Evolutionary conservation across 2,888 invertebrate species (phyloP), one percentile per base, ranked within the genome.

Genomic region (Perdita meconis): DNA sequence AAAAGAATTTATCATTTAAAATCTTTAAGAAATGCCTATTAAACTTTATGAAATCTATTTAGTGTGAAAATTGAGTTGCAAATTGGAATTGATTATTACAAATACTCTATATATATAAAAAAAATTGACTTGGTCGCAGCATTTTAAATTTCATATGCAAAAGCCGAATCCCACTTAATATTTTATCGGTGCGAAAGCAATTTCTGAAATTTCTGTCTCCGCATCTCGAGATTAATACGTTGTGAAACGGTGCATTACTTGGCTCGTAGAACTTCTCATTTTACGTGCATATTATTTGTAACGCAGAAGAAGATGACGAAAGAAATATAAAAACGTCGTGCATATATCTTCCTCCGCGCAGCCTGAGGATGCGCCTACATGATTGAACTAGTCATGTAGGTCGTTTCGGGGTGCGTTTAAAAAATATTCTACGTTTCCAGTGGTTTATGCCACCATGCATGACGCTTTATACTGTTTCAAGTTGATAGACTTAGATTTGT

Each of bases 231-330:
- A 40, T 30, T 38, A 40, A 67, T 51, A 36, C 26, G 50, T 50
- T n/a, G 13, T 12, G n/a, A 24, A 3, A 40, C 8, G 40, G 12
- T n/a, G 12, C 22, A 40, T 61, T 68, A 26, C 50, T 61, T 61
- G 30, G 16, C 2, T 51, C 51, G 8, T 34, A 51, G 12, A 30
- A 24, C 61, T 61, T 40, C 51, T 68, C 68, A 61, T 40, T 50
- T 68, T 50, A 1, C 40, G 4, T 51, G 12, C 5, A 22, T 38
- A 26, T 34, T 61, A 13, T 19, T n/a, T 12, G 30, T 24, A 51
- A 40, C 24, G 40, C 10, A 40, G 24, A n/a, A 13, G 22, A 57
- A 24, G 24, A 40, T 36, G 38, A n/a, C 5, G 19, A 6, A 13
- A 36, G 22, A 56, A 36, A 22, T 56, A 34, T 16, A 19, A 19